phyloP scores from a whole-genome alignment of 2,113 vertebrate genomes.

The Manacus vitellinus region DNA sequence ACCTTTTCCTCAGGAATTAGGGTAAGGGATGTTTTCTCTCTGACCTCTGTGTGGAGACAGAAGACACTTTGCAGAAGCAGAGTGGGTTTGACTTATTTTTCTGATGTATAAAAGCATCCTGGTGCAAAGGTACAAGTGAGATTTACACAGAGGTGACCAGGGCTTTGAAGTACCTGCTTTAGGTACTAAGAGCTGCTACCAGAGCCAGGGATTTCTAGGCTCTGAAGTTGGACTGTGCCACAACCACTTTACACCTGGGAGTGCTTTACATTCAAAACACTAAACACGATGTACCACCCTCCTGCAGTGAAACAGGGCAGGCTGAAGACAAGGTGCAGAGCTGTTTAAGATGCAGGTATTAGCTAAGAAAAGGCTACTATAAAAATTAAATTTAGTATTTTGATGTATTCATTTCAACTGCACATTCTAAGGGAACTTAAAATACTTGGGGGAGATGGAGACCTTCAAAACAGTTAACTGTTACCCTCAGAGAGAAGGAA shows the following conservation, averaged over 20 bases:
- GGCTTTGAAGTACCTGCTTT: neutral
- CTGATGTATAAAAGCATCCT: neutral
- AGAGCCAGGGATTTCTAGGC: neutral
- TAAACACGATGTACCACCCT: neutral
- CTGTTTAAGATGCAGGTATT: neutral
- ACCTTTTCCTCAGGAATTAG: neutral
- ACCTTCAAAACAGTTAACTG: neutral
- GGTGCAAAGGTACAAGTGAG: accelerated
- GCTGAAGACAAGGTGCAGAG: neutral
- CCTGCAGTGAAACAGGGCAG: neutral
- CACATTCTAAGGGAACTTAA: neutral
- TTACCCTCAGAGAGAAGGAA: neutral
- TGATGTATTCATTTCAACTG: neutral
- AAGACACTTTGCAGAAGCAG: neutral
- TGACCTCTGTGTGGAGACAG: neutral
- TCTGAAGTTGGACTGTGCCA: no score
- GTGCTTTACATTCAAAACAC: neutral
- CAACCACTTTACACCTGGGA: neutral
- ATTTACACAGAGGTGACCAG: neutral
- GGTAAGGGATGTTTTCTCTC: accelerated
- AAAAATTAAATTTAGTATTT: neutral
- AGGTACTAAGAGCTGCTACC: neutral
- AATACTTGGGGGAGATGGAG: neutral
- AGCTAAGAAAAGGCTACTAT: neutral
- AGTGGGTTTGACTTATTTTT: neutral